Conservation (phyloP, 2,888 invertebrate species). For the Cyrtodaria siliqua region DNA sequence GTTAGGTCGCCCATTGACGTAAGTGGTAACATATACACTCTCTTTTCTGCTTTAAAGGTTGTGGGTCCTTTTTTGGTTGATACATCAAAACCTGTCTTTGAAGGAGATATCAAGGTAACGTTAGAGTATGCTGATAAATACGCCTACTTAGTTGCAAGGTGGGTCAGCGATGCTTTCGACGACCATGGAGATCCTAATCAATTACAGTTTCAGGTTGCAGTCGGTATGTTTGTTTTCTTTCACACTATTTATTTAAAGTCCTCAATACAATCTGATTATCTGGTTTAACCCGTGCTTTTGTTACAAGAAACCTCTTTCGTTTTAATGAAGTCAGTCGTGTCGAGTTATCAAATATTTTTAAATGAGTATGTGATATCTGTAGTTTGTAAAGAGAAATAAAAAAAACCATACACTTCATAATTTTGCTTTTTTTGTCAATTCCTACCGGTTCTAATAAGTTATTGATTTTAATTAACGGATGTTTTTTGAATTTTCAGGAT, state of each 20-base stretch:
- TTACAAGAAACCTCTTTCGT: too few species aligned
- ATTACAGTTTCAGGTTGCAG: background rate
- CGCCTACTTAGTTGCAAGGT: background rate
- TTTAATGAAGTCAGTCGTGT: too few species aligned
- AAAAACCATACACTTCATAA: too few species aligned
- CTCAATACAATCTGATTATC: too few species aligned
- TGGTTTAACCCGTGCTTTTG: too few species aligned
- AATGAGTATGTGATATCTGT: too few species aligned
- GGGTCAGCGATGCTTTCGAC: background rate
- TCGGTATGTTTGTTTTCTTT: constrained; percentile 7
- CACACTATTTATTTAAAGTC: too few species aligned
- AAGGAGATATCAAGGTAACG: background rate
- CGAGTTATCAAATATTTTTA: too few species aligned
- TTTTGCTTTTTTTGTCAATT: too few species aligned
- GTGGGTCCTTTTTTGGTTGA: constrained; percentile 1
- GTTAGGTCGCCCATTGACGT: too few species aligned
- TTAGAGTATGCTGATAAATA: background rate
- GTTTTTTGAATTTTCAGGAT: constrained; percentile 23
- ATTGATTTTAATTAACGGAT: constrained; percentile 19
- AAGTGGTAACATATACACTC: background rate
- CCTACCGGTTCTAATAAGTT: too few species aligned
- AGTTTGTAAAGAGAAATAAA: too few species aligned
- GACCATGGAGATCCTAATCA: constrained; percentile 5
- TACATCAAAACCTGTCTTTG: background rate
- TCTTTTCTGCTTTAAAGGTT: background rate